Conservation (phyloP, 2,797 vertebrate species). For the Rhinoraja longicauda region DNA sequence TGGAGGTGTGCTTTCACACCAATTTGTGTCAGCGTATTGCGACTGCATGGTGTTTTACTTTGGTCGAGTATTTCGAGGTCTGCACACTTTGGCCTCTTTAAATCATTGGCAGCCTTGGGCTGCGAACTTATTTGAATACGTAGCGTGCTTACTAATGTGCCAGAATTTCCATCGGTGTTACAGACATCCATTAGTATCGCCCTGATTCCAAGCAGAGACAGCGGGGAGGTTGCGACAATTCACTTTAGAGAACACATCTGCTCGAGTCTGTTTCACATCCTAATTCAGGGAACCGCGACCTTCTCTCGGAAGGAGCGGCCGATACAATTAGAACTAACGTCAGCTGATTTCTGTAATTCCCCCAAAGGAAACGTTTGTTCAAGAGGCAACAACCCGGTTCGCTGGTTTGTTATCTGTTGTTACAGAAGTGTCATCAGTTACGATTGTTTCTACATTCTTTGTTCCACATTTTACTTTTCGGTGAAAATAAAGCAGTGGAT, state of each 20-base stretch:
- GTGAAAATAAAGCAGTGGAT: not conserved
- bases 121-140: too few relatives aligned
- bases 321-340: not conserved
- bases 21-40: conserved; percentile 26
- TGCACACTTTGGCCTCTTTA: not conserved
- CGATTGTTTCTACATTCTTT: conserved; percentile 12
- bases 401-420: not conserved
- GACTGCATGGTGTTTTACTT: conserved; percentile 1
- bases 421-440: conserved; percentile 1
- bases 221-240: not conserved
- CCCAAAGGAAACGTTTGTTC: conserved; percentile 22
- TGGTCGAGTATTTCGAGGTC: not conserved
- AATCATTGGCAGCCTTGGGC: not conserved
- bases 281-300: conserved; percentile 18
- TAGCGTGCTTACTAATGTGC: not conserved
- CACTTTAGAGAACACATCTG: not conserved
- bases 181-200: too few relatives aligned
- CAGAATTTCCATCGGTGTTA: not conserved
- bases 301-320: not conserved
- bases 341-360: conserved; percentile 29
- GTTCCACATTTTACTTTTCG: not conserved
- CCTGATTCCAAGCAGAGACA: not conserved
- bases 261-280: conserved; percentile 22
- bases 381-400: not conserved
- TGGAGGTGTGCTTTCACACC: conserved; percentile 21